Conservation (phyloP, 1,140 invertebrate species). For the Latrodectus geometricus region DNA sequence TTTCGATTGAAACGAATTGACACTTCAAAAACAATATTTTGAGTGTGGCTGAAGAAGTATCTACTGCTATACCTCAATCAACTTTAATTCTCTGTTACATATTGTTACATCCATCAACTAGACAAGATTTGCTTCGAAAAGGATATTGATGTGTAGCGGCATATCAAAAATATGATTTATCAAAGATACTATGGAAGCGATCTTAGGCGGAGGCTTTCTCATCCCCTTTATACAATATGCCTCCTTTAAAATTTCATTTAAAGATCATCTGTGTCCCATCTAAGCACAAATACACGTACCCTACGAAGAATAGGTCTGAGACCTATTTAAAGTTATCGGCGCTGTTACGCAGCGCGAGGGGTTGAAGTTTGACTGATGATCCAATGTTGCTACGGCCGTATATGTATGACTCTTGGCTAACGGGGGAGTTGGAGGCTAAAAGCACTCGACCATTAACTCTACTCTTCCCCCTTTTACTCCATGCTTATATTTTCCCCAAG, state of each 20-base stretch:
- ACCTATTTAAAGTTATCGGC: constrained; percentile 52
- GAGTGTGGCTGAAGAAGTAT: too few relatives aligned
- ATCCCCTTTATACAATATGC: not conserved
- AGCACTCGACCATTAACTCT: constrained; percentile 52
- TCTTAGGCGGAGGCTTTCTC: not conserved
- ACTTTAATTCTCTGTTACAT: too few relatives aligned
- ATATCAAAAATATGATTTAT: not conserved
- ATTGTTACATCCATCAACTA: too few relatives aligned
- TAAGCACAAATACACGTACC: not conserved
- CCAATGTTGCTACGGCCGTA: constrained; percentile 24
- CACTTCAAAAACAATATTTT: too few relatives aligned
- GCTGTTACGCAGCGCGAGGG: not conserved
- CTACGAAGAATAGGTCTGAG: not conserved
- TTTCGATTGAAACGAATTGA: too few relatives aligned
- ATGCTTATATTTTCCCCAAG: not conserved
- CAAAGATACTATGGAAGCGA: not conserved
- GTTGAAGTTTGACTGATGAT: constrained; percentile 52
- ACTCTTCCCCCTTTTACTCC: not conserved
- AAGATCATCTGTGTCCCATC: constrained; percentile 4
- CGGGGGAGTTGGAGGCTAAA: constrained; percentile 38
- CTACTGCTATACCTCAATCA: too few relatives aligned
- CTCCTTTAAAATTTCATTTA: constrained; percentile 5
- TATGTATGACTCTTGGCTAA: constrained; percentile 24
- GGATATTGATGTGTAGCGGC: not conserved
- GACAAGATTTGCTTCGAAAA: too few relatives aligned